Evolutionary conservation across 2,888 invertebrate species (phyloP).

Genomic region (Iphiclides podalirius): DNA sequence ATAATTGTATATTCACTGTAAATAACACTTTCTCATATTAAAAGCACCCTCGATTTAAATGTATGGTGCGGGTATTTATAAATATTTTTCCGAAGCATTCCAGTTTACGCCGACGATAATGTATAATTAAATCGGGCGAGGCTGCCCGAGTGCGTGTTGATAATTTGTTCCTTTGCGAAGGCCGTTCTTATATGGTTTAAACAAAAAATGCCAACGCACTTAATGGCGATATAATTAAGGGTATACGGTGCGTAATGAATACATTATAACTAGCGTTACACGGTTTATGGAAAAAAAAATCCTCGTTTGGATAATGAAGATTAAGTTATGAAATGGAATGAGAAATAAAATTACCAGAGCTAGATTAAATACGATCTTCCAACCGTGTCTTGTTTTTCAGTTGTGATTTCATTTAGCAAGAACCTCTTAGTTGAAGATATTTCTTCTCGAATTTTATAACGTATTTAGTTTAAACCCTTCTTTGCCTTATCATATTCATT

Average conservation of each 20-base stretch:
- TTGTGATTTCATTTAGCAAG: too few species aligned
- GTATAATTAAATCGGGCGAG: conserved; percentile 29
- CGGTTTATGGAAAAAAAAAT: neutral
- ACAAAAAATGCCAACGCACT: conserved; percentile 26
- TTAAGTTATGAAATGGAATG: neutral
- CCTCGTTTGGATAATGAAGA: neutral
- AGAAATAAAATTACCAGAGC: neutral
- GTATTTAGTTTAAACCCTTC: too few species aligned
- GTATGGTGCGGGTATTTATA: conserved; percentile 12
- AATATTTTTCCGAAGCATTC: conserved; percentile 5
- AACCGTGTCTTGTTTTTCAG: too few species aligned
- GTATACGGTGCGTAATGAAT: conserved; percentile 16
- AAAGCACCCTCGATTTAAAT: neutral
- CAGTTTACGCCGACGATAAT: conserved; percentile 13
- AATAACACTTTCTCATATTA: too few species aligned
- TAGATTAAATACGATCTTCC: neutral
- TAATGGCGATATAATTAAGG: conserved; percentile 17
- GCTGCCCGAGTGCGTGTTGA: conserved; percentile 29
- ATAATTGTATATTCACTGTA: too few species aligned
- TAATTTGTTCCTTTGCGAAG: conserved; percentile 30
- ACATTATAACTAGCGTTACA: conserved; percentile 21
- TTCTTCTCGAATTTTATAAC: too few species aligned
- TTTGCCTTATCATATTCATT: too few species aligned
- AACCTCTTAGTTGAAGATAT: too few species aligned
- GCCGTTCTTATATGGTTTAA: conserved; percentile 21